Evolutionary conservation across 2,888 invertebrate species (phyloP).

Genomic region (Hirtodrosophila alboralis): DNA sequence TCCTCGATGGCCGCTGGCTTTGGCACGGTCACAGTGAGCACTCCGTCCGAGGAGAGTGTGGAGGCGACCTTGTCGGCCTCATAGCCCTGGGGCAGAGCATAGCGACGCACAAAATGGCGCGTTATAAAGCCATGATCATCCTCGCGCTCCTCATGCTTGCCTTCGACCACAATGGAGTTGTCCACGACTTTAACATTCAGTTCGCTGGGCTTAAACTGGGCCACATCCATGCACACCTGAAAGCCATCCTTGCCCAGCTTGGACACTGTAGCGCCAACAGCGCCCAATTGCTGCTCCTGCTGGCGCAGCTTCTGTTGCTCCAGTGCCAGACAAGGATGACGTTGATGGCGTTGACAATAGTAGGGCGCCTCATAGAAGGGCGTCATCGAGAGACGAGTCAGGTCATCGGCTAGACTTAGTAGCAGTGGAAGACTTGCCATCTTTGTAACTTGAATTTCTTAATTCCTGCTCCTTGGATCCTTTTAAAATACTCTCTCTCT

Average conservation of each 20-base stretch:
- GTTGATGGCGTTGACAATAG: conserved; percentile 49
- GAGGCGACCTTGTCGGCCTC: conserved; percentile 90
- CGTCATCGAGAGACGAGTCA: conserved; percentile 61
- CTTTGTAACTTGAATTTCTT: not conserved
- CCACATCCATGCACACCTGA: conserved; percentile 88
- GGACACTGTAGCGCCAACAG: conserved; percentile 34
- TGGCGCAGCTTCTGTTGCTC: conserved; percentile 57
- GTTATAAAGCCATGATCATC: conserved; percentile 91
- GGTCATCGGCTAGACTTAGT: conserved; percentile 68
- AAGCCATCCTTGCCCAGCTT: conserved; percentile 87
- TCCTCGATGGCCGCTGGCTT: conserved; percentile 80
- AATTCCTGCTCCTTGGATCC: not conserved
- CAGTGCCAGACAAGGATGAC: conserved; percentile 50
- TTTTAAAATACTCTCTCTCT: too few species aligned
- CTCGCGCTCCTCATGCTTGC: conserved; percentile 89
- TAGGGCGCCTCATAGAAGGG: conserved; percentile 58
- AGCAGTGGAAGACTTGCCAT: conserved; percentile 73
- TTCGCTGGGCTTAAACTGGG: conserved; percentile 89
- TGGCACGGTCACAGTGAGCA: conserved; percentile 90
- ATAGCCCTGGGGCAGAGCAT: conserved; percentile 88
- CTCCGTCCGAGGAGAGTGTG: conserved; percentile 91
- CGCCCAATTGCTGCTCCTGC: conserved; percentile 50
- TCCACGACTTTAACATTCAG: conserved; percentile 89
- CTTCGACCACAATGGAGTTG: conserved; percentile 88
- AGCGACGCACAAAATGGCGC: conserved; percentile 90